Base-by-base conservation (phyloP, 2,888 invertebrate genomes). In the Auanema freiburgensis region DNA sequence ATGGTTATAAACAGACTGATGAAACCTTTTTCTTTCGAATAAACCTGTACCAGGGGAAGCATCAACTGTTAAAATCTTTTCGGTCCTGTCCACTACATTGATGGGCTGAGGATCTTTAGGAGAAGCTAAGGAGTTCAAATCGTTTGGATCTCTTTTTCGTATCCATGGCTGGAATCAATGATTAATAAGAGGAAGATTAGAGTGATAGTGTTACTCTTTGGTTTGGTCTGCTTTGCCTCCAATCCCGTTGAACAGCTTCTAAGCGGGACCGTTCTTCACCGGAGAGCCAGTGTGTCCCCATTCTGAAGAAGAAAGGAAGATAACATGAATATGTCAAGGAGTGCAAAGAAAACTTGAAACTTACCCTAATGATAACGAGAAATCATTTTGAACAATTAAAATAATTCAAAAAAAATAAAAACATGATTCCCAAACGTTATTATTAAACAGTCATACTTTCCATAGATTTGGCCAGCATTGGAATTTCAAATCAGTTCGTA, bases 191-290 rank as follows among this genome's bases (percentile, higher is more conserved):
- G 5, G 10, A 43, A 56, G 5, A 12, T 12, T 6, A 55, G 18
- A 41, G 1, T 14, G 10, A 43, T 2, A 57, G 43, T 43, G 6
- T 16, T 16, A 58, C 18, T 52, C 53, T 54, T 25, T 79, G 74
- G 57, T 60, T 71, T 4, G 80, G 80, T 43, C 81, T 57, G 18
- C 73, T 79, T 16, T 74, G 63, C 42, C 81, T 71, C 81, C 81
- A 81, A 59, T 81, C 81, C 40, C 77, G 72, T 55, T 81, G 81
- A 8, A 81, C 81, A 11, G 81, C 81, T 65, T 81, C 80, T 21
- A 81, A 69, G 14, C 82, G 72, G 21, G 77, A 77, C 41, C 79
- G 67, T 57, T 81, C 81, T 63, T 81, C 82, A 18, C 75, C 73
- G 8, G 80, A 74, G 40, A 78, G 63, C 77, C 75, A 76, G 54